Evolutionary conservation across 2,888 invertebrate species (phyloP).

Genomic region (Drosophila affinis): DNA sequence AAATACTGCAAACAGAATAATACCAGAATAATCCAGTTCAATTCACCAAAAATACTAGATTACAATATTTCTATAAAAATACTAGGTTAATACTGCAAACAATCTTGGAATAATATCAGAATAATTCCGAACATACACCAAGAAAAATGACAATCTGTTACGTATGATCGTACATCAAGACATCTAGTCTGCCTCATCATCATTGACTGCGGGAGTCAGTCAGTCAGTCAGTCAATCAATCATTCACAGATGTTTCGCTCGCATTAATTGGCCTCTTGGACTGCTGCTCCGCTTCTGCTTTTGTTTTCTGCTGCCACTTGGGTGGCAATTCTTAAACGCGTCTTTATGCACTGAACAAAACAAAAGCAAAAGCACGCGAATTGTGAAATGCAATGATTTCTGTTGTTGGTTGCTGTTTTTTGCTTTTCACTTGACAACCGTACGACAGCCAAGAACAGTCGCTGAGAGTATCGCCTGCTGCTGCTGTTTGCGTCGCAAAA

Average conservation of each 20-base stretch:
- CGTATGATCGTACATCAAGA: background rate
- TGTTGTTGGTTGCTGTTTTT: background rate
- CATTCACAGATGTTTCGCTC: slow-evolving; percentile 6
- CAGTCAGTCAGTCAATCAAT: slow-evolving; percentile 1
- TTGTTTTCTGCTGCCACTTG: slow-evolving; percentile 49
- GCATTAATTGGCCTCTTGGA: background rate
- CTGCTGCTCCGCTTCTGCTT: slow-evolving; percentile 1
- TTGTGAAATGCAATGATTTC: slow-evolving; percentile 33
- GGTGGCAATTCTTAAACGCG: slow-evolving; percentile 46
- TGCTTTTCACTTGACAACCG: slow-evolving; percentile 25
- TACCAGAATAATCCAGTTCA: no score
- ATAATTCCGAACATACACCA: no score
- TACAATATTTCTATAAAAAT: no score
- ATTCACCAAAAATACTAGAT: no score
- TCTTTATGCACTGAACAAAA: slow-evolving; percentile 12
- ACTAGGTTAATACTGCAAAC: no score
- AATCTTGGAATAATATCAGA: no score
- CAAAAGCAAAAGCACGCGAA: background rate
- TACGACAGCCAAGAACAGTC: background rate
- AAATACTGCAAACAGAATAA: no score
- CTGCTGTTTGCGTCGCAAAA: background rate
- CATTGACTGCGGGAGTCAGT: background rate
- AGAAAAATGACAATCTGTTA: no score
- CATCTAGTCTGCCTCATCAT: background rate
- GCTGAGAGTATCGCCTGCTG: background rate